Base-by-base conservation (phyloP, 2,113 vertebrate genomes). In the Ailurus styani region DNA sequence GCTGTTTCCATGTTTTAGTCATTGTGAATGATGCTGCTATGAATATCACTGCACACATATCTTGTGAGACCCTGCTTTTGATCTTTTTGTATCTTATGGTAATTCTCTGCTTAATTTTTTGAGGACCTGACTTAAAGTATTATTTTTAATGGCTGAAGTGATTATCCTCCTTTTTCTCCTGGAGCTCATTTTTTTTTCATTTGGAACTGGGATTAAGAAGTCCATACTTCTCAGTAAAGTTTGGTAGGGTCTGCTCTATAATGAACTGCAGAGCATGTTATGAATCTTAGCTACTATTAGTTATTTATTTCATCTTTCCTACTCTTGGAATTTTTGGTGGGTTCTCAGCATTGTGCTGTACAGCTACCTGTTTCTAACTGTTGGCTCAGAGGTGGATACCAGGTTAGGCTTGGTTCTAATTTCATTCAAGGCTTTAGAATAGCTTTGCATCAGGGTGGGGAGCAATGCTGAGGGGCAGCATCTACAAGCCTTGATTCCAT, bases 391-490 rank as follows among this genome's bases (percentile, higher is more conserved):
- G 34, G 13, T 14, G 73, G 73, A 9, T 2, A 4, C 7, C 4
- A 23, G 89, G 45, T 54, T 40, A n/a, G 17, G n/a, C 6, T 45
- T 42, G 11, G 1, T 17, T 72, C n/a, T 37, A 37, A 20, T 37
- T 73, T 73, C 52, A 7, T 0, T 1, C 2, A 11, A 95, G 50
- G 23, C 6, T 94, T 86, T 52, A 5, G 62, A 70, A 60, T 4
- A n/a, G 4, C 1, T 17, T 37, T 27, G 20, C 2, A 1, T 13
- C 1, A 12, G 18, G 10, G 31, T 12, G 50, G 40, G 1, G 8
- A 34, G 14, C 0, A 5, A 90, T 3, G 15, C 70, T 21, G 7
- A 25, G 29, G 20, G 52, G 9, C 8, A 2, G 34, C 15, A 17
- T 40, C 42, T 29, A 14, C 47, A 50, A 34, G 14, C 6, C 18